Evolutionary conservation across 37 sponge, comb jelly and placozoan species (phyloP).

Genomic region (Spongilla lacustris): DNA sequence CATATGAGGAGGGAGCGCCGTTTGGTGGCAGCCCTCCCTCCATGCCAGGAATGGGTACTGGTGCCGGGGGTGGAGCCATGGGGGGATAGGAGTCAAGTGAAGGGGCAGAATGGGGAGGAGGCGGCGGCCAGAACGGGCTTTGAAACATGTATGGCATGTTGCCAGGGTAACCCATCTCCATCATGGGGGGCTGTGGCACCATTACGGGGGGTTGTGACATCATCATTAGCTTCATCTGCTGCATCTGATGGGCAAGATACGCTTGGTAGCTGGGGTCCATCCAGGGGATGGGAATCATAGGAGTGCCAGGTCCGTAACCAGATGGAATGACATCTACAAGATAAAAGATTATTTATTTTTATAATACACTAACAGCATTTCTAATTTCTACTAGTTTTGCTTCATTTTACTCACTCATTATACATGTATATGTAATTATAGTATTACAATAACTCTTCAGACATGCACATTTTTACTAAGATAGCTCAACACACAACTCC

Average conservation of each 20-base stretch:
- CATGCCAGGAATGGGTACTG: background rate
- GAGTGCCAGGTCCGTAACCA: background rate
- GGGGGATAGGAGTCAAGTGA: background rate
- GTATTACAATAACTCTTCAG: too few species aligned
- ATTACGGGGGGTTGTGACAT: background rate
- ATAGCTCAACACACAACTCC: too few species aligned
- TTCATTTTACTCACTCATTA: too few species aligned
- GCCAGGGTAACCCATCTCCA: background rate
- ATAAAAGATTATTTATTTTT: too few species aligned
- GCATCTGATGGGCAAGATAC: background rate
- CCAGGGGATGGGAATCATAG: background rate
- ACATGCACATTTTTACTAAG: too few species aligned
- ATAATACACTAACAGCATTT: too few species aligned
- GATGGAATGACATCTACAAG: background rate
- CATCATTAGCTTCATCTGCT: background rate
- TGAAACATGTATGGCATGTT: background rate
- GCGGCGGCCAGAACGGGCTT: background rate
- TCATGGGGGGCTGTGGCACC: background rate
- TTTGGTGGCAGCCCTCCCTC: background rate
- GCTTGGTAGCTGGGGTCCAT: background rate
- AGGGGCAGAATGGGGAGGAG: background rate
- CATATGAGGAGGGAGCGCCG: background rate
- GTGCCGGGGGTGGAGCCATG: constrained; percentile 13
- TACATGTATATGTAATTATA: too few species aligned
- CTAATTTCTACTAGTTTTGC: too few species aligned